Evolutionary conservation across 2,113 vertebrate species (phyloP), one percentile per base, ranked within the genome.

Genomic region (Pandion haliaetus): DNA sequence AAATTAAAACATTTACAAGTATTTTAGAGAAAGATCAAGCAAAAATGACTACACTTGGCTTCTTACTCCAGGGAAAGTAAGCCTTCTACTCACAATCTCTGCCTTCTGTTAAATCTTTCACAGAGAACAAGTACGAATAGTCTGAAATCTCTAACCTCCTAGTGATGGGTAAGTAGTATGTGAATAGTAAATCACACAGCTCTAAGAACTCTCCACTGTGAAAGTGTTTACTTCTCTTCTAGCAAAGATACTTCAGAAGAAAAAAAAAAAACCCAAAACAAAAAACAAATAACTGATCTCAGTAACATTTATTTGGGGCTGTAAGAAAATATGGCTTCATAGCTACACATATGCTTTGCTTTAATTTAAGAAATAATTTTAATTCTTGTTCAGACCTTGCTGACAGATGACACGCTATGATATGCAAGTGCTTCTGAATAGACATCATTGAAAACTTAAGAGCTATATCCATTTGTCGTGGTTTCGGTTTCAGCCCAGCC

Each of bases 351-450:
- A 15, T 21, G 8, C 21, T 84, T 72, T 78, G 6, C 8, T 81
- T 90, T 74, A 82, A 77, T 91, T 91, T 69, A 67, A 82, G n/a
- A 92, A 93, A 86, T 69, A 79, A 70, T 67, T 92, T 86, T 81
- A 57, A 57, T 90, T 42, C 29, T 74, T 95, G 34, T 57, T 78
- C 85, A 84, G 57, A 89, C 36, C 59, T 91, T 96, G 82, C 24
- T 96, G 81, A 80, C 14, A 80, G 42, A 80, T 8, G 8, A 61
- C 13, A 44, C 0, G 0, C 15, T 86, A 21, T 81, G 29, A 82
- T 90, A 45, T 90, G 47, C 66, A 95, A 95, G 67, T 93, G 45
- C 34, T 88, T 95, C 72, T 96, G 88, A 97, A 95, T 81, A 90
- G 59, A 32, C 67, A 55, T 61, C 42, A 95, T 28, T 97, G 94